Conservation (phyloP, 2,113 vertebrate species). For the Ornithorhynchus anatinus region DNA sequence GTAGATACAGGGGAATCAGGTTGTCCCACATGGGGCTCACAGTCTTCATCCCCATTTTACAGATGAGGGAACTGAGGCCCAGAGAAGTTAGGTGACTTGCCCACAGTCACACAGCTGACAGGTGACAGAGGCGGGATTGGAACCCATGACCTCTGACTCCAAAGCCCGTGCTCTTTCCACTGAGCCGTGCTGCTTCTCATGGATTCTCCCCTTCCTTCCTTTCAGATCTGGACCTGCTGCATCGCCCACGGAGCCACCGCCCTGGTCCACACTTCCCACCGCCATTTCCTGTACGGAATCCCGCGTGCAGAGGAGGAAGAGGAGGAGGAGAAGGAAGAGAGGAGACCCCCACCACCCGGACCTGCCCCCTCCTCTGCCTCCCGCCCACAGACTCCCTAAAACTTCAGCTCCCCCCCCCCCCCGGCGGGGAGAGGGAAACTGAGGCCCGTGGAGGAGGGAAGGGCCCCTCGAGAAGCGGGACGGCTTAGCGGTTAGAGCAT, state of each 20-base stretch:
- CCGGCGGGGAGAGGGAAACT: neutral
- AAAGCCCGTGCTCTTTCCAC: too few species aligned
- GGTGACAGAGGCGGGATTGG: too few species aligned
- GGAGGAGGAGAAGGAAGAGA: too few species aligned
- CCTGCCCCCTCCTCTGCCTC: neutral
- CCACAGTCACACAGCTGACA: too few species aligned
- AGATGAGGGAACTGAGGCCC: too few species aligned
- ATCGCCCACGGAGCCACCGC: slow-evolving; percentile 52
- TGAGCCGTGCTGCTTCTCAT: neutral
- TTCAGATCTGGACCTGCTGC: slow-evolving; percentile 73
- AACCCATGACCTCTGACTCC: too few species aligned
- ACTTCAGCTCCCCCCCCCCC: neutral
- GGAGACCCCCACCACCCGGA: neutral
- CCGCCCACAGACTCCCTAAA: neutral
- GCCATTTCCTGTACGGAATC: slow-evolving; percentile 61
- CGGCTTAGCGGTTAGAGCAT: too few species aligned
- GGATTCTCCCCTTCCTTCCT: neutral
- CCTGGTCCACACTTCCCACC: slow-evolving; percentile 51
- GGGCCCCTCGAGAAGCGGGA: too few species aligned
- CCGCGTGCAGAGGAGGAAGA: neutral
- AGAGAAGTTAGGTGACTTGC: too few species aligned
- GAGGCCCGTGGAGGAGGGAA: neutral
- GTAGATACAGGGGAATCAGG: too few species aligned
- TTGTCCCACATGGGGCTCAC: too few species aligned
- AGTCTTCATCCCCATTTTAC: too few species aligned